A percentile compares a stretch with the other conserved stretches of the same genome.
These are phyloP conservation scores for Mobula birostris DNA, from an alignment of 2,113 vertebrate genomes.

Conservation along the genomic window DNA sequence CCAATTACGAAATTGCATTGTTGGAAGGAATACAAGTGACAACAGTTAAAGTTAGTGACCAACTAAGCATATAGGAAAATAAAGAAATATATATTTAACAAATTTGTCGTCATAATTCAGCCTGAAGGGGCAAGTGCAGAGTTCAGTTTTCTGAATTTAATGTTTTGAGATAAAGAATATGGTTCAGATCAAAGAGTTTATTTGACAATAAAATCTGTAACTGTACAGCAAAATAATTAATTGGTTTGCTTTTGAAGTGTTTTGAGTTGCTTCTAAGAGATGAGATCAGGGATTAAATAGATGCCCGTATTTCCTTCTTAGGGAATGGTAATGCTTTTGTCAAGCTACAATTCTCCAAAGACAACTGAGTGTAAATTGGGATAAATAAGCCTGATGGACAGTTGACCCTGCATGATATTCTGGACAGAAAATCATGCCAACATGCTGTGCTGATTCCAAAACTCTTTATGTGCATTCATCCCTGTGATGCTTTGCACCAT, in stretches of 20 bases:
- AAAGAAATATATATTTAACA: background rate
- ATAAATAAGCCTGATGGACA: background rate
- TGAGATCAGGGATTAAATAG: background rate
- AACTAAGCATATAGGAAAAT: background rate
- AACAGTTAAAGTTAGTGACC: background rate
- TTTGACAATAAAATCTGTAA: background rate
- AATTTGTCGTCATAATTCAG: no score
- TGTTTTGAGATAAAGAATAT: background rate
- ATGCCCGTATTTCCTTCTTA: background rate
- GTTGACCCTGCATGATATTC: background rate
- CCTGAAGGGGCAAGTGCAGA: background rate
- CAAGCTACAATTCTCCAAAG: background rate
- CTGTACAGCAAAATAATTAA: background rate
- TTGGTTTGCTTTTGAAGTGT: background rate
- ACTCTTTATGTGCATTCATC: background rate
- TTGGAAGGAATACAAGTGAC: background rate
- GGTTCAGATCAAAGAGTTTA: background rate
- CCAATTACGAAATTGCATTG: conserved; percentile 24
- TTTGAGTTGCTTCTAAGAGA: background rate
- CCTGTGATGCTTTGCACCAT: background rate
- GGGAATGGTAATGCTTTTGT: background rate
- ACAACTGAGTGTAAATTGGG: background rate
- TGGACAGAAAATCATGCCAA: background rate
- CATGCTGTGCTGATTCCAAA: background rate
- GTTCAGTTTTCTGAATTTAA: background rate